Evolutionary conservation across 2,888 invertebrate species (phyloP), one percentile per base, ranked within the genome.

Genomic region (Acanthacorydalis orientalis): DNA sequence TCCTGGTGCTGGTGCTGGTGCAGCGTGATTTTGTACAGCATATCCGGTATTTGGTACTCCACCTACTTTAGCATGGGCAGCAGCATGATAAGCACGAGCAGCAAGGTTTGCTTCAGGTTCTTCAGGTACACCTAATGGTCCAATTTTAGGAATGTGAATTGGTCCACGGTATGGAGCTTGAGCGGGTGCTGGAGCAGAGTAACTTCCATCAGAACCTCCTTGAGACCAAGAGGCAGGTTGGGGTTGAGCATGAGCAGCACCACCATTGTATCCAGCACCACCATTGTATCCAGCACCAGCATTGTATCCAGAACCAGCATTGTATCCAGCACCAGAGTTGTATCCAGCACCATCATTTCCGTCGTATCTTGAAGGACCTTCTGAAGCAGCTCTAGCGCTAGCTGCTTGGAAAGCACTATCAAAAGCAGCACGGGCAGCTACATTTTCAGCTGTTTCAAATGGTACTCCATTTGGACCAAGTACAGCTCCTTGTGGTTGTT

Each of bases 351-450:
- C 23, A 23, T 23, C 3, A 23, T 23, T 23, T 23, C 23, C 23
- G 23, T 23, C 23, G 6, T 23, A 23, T 2, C 23, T 23, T 23
- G 23, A 23, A 23, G 23, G 23, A 23, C 23, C 23, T 23, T 23
- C 23, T 4, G 23, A 2, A 23, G 23, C 23, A 23, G 23, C 2
- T 23, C 71, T 70, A 51, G 71, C 71, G 50, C 70, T 69, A 45
- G 23, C 23, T 23, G 23, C 23, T 23, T 23, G 2, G 23, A 23
- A 23, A 32, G 44, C 44, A 41, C 43, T 44, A 15, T 43, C 49
- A 50, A 60, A 60, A 59, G 70, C 57, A 53, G 59, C 57, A 39
- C 69, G 72, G 49, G 68, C 72, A 64, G 73, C 74, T 64, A 75
- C 70, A 59, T 73, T 60, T 62, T 68, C 38, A 59, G 72, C 47